These are phyloP conservation scores for Lasiurus borealis DNA, from an alignment of 2,113 vertebrate genomes.

Conservation along the genomic window DNA sequence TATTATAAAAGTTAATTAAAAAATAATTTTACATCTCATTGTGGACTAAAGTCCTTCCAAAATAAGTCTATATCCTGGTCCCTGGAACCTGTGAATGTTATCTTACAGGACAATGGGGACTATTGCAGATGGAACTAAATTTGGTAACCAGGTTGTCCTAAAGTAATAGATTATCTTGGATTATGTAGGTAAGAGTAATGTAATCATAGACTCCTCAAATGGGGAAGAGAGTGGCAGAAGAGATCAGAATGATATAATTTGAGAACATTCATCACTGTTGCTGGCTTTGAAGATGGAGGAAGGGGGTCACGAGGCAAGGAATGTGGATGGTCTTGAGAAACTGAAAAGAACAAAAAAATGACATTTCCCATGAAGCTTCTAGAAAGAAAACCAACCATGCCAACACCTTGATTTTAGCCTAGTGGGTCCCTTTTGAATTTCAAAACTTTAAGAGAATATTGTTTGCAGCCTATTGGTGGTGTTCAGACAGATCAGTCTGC, in stretches of 20 bases:
- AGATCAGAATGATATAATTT: neutral
- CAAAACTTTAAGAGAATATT: neutral
- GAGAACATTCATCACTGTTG: neutral
- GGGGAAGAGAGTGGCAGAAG: neutral
- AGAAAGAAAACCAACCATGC: neutral
- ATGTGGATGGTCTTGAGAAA: neutral
- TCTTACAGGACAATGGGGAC: neutral
- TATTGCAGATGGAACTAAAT: neutral
- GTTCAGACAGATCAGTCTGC: neutral
- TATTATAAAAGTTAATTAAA: neutral
- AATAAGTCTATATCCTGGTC: neutral
- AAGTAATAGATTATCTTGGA: neutral
- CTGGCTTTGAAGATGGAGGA: neutral
- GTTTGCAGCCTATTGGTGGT: neutral
- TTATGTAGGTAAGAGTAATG: neutral
- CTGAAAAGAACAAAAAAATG: neutral
- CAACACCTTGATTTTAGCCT: neutral
- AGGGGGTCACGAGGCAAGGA: neutral
- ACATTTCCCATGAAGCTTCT: neutral
- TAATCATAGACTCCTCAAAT: neutral
- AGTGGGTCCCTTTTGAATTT: conserved; percentile 29
- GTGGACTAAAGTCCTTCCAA: neutral
- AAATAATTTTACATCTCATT: neutral
- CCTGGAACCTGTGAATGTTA: neutral
- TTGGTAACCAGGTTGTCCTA: neutral